These are phyloP conservation scores for Cyanocitta stelleri DNA, from an alignment of 2,113 vertebrate species.

Conservation along the genomic window DNA sequence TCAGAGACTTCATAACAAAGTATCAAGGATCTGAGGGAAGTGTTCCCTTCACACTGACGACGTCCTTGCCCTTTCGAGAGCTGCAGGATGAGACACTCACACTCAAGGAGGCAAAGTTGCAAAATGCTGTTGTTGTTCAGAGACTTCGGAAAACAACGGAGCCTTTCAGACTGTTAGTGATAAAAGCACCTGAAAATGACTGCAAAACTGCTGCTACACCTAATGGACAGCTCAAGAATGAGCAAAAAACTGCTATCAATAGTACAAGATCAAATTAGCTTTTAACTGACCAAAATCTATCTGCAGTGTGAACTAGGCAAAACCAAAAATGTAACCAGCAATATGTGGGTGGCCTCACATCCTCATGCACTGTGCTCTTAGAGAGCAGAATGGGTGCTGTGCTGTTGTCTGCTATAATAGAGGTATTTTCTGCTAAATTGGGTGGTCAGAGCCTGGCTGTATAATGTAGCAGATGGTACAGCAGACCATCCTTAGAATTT, in stretches of 20 bases:
- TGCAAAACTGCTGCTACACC: constrained; percentile 15
- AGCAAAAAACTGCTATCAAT: neutral
- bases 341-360: constrained; percentile 17
- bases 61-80: constrained; percentile 81
- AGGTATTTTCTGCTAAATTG: neutral
- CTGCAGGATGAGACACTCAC: constrained; percentile 79
- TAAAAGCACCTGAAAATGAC: neutral
- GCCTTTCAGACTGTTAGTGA: constrained; percentile 71
- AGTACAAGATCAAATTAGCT: constrained; percentile 4
- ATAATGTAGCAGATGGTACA: neutral
- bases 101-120: constrained; percentile 82
- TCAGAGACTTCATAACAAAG: constrained; percentile 85
- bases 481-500: neutral
- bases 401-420: neutral
- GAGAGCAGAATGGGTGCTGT: neutral
- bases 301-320: constrained; percentile 15
- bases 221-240: neutral
- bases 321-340: constrained; percentile 60
- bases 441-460: neutral
- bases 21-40: constrained; percentile 74
- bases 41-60: constrained; percentile 81
- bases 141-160: constrained; percentile 76
- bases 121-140: constrained; percentile 89
- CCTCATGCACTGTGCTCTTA: neutral
- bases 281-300: neutral